Evolutionary conservation across 2,113 vertebrate genomes (phyloP).

Genomic region (Hemichromis elongatus): DNA sequence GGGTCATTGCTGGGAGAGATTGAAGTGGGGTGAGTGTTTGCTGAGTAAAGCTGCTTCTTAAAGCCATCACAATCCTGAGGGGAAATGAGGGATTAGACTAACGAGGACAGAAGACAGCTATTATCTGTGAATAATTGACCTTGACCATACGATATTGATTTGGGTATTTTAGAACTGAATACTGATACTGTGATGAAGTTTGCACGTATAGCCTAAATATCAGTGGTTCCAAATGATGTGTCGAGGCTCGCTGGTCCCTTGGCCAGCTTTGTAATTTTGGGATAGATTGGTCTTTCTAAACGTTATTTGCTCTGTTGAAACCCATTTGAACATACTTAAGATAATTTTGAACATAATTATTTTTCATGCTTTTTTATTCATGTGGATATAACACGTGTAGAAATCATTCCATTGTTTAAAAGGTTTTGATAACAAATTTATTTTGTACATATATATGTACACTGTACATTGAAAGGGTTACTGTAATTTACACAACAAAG

Average conservation of each 20-base stretch:
- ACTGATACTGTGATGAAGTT: not conserved
- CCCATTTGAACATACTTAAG: not conserved
- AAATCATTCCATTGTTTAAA: no score
- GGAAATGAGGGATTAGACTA: slow-evolving; percentile 5
- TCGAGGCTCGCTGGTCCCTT: not conserved
- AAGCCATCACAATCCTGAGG: not conserved
- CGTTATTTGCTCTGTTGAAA: not conserved
- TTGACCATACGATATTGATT: slow-evolving; percentile 20
- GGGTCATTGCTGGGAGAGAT: not conserved
- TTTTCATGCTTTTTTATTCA: not conserved
- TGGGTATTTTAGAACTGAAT: not conserved
- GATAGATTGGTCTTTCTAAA: not conserved
- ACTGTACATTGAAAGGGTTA: no score
- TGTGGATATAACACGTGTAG: no score
- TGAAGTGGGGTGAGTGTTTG: slow-evolving; percentile 24
- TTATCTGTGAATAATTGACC: slow-evolving; percentile 24
- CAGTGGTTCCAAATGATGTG: not conserved
- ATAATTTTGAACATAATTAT: not conserved
- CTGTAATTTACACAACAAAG: no score
- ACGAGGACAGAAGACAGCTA: not conserved
- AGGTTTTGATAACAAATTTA: no score
- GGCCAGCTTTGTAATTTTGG: not conserved
- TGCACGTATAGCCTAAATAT: not conserved
- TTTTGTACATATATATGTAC: no score
- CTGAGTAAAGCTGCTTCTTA: not conserved